These are phyloP conservation scores for Cyclophora albipunctata DNA, from an alignment of 2,888 invertebrate genomes.

Conservation along the genomic window DNA sequence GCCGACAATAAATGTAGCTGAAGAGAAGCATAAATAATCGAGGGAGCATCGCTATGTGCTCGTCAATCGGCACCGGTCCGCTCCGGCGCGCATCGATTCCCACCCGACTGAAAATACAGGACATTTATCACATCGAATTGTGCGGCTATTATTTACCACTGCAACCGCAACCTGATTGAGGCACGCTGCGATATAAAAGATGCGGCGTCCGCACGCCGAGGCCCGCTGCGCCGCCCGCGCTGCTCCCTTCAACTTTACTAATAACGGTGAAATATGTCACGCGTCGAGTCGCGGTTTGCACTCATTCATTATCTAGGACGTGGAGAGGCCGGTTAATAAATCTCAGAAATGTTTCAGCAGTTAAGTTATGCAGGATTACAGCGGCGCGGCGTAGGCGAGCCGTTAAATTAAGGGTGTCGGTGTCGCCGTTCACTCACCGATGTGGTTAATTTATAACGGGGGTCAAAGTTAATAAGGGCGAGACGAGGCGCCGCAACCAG, in stretches of 20 bases:
- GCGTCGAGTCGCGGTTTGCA: constrained; percentile 14
- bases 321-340: constrained; percentile 35
- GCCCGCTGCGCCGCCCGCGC: constrained; percentile 1
- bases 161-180: constrained; percentile 13
- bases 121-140: constrained; percentile 29
- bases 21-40: constrained; percentile 34
- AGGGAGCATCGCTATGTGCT: constrained; percentile 19
- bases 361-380: constrained; percentile 44
- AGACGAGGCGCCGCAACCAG: constrained; percentile 25
- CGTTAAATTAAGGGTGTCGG: constrained; percentile 43
- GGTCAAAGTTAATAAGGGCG: constrained; percentile 46
- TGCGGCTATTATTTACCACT: constrained; percentile 15
- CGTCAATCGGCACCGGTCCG: constrained; percentile 19
- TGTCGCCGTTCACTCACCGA: constrained; percentile 21
- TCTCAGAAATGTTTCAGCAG: constrained; percentile 36
- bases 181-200: background rate
- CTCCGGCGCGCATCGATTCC: constrained; percentile 17
- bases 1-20: constrained; percentile 43
- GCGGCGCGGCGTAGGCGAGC: constrained; percentile 23
- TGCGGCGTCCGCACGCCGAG: background rate
- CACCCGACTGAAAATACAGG: constrained; percentile 22
- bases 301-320: constrained; percentile 32
- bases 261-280: constrained; percentile 19
- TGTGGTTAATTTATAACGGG: constrained; percentile 36
- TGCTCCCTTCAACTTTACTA: constrained; percentile 11